Conservation (phyloP, 2,888 invertebrate species). For the Xanthia icteritia region DNA sequence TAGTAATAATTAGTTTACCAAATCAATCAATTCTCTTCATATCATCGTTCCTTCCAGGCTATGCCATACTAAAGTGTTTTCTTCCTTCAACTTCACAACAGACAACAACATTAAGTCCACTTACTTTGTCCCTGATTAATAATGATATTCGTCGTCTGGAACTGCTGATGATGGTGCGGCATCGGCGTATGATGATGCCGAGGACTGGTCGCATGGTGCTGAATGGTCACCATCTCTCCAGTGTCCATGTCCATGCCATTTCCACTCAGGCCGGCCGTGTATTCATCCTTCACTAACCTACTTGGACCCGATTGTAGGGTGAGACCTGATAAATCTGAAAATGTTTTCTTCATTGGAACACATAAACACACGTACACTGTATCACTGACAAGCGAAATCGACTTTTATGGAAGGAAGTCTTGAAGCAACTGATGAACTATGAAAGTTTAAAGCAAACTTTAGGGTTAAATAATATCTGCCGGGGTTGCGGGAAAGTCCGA, state of each 20-base stretch:
- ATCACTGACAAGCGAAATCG: slow-evolving; percentile 21
- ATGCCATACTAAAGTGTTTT: slow-evolving; percentile 25
- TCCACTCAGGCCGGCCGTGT: slow-evolving; percentile 94
- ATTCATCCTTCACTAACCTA: slow-evolving; percentile 97
- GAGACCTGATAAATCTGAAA: slow-evolving; percentile 96
- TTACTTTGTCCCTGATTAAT: slow-evolving; percentile 89
- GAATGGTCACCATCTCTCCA: slow-evolving; percentile 87
- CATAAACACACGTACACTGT: slow-evolving; percentile 57
- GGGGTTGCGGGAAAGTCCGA: too few relatives aligned
- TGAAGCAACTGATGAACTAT: slow-evolving; percentile 31
- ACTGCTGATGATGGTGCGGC: slow-evolving; percentile 87
- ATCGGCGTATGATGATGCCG: slow-evolving; percentile 86
- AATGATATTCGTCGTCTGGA: slow-evolving; percentile 85
- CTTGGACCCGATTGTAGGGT: slow-evolving; percentile 96
- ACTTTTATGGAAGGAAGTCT: not conserved
- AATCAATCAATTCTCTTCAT: not conserved
- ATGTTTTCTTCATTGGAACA: slow-evolving; percentile 69
- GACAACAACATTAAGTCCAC: slow-evolving; percentile 47
- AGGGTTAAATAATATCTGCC: slow-evolving; percentile 16
- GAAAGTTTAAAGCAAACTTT: not conserved
- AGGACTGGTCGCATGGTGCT: slow-evolving; percentile 88
- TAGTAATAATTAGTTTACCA: not conserved
- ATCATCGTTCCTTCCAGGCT: not conserved
- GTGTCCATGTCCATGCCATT: slow-evolving; percentile 90
- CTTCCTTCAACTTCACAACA: slow-evolving; percentile 41